Conservation (phyloP, 2,113 vertebrate genomes). For the Carettochelys insculpta region DNA sequence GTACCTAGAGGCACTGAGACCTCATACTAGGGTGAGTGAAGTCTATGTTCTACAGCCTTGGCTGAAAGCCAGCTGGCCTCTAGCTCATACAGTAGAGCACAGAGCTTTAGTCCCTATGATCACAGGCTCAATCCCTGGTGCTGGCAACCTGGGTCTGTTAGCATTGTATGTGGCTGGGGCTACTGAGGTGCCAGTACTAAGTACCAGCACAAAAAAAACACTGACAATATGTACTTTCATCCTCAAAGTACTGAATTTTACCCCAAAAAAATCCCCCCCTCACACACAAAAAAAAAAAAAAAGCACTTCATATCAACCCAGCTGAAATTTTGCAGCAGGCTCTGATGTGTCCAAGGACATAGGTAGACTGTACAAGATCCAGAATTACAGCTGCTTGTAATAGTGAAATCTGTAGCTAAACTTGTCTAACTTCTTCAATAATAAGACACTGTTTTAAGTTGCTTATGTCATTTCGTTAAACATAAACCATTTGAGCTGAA, state of each 20-base stretch:
- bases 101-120: too few relatives aligned
- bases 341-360: background rate
- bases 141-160: too few relatives aligned
- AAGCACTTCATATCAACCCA: background rate
- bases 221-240: slow-evolving; percentile 14
- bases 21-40: too few relatives aligned
- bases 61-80: too few relatives aligned
- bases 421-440: background rate
- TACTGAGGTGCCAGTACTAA: too few relatives aligned
- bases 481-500: background rate
- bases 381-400: background rate
- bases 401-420: background rate
- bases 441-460: background rate
- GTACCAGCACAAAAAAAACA: too few relatives aligned
- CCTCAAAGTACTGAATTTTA: background rate
- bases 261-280: background rate
- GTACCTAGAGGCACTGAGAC: too few relatives aligned
- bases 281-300: too few relatives aligned
- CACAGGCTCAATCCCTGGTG: too few relatives aligned
- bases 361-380: background rate
- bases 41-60: too few relatives aligned
- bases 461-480: background rate
- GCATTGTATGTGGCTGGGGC: too few relatives aligned
- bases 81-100: too few relatives aligned
- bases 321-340: background rate